These are phyloP conservation scores for Aramus guarauna DNA, from an alignment of 2,113 vertebrate species.

Conservation along the genomic window DNA sequence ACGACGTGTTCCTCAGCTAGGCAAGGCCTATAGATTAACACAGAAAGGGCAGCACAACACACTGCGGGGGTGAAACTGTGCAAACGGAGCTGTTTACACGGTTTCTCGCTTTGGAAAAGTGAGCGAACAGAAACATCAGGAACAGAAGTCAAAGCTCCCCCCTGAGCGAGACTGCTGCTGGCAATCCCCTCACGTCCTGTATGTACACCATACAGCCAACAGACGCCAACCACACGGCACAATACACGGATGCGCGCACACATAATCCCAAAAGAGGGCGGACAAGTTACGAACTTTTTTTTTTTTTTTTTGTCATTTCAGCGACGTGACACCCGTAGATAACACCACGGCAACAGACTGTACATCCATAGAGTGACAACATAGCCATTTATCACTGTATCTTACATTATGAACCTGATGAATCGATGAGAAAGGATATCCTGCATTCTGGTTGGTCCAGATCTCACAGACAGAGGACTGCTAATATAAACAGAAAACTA, in stretches of 20 bases:
- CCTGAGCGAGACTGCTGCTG: background rate
- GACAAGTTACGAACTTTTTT: slow-evolving; percentile 28
- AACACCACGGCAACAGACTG: slow-evolving; percentile 71
- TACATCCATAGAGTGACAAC: slow-evolving; percentile 68
- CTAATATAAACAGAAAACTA: slow-evolving; percentile 84
- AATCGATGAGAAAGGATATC: slow-evolving; percentile 83
- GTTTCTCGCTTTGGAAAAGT: slow-evolving; percentile 49
- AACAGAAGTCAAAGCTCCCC: slow-evolving; percentile 59
- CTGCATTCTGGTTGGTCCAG: slow-evolving; percentile 84
- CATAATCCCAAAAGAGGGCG: background rate
- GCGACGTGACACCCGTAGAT: slow-evolving; percentile 46
- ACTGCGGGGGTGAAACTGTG: slow-evolving; percentile 11
- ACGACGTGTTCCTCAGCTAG: background rate
- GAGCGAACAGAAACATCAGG: slow-evolving; percentile 33
- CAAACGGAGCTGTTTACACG: slow-evolving; percentile 50
- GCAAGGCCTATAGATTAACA: background rate
- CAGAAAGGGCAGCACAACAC: slow-evolving; percentile 38
- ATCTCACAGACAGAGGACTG: slow-evolving; percentile 85
- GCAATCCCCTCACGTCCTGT: background rate
- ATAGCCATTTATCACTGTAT: slow-evolving; percentile 62
- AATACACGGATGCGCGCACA: slow-evolving; percentile 56
- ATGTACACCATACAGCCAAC: slow-evolving; percentile 22
- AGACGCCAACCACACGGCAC: slow-evolving; percentile 59
- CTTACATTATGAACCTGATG: slow-evolving; percentile 86
- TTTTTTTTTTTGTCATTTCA: background rate